Evolutionary conservation across 1,140 invertebrate species (phyloP), one percentile per base, ranked within the genome.

Genomic region (Gonioctena quinquepunctata): DNA sequence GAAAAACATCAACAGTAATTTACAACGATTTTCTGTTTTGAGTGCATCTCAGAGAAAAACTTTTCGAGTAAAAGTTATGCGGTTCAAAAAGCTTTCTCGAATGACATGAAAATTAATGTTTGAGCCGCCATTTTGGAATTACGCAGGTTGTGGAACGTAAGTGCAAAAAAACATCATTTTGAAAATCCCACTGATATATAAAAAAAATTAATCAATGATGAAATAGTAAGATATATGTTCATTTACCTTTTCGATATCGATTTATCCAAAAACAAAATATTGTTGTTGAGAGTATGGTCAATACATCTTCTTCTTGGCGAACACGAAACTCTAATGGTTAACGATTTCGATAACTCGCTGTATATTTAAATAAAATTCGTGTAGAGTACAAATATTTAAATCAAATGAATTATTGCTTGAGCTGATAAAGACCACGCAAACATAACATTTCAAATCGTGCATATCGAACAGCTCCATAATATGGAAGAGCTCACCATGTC

Each of bases 321-420:
- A 54, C 52, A 54, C 52, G 8, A 54, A 54, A 18, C 52, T 21
- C n/a, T 8, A 54, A 23, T 54, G 22, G 18, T 18, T 54, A n/a
- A 54, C 22, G 18, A 21, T 54, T 23, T 19, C 13, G 4, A 23
- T 21, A 54, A 23, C 52, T 54, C 52, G 33, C 52, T 54, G 26
- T 62, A 27, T 62, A 62, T 62, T 62, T 62, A 62, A 62, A 62
- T 48, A 19, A 62, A 19, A 42, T 42, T 19, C 18, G 26, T 19
- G 7, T 11, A 22, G 19, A 16, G 18, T 18, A 16, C 28, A 42
- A 42, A 62, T 62, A 62, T 42, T 62, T 62, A 33, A 62, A 42
- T 33, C 42, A 18, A 42, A 22, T 33, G 26, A 27, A 18, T 33
- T 62, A 62, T 42, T 42, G 27, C 23, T 27, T 18, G 19, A 28